Evolutionary conservation across 2,888 invertebrate genomes (phyloP).

Genomic region (Drosophila hamatofila): DNA sequence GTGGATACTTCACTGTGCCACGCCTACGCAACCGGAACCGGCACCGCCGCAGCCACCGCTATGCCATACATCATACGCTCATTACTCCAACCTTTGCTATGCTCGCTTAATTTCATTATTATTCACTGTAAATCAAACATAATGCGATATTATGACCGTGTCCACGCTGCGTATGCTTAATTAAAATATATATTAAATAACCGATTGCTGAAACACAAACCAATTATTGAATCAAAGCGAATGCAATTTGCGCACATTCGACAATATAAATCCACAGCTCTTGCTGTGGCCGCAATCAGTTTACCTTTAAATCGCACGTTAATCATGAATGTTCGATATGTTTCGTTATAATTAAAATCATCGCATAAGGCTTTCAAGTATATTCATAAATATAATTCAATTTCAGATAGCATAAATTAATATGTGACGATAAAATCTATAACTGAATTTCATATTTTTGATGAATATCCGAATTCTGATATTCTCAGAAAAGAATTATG

Average conservation of each 20-base stretch:
- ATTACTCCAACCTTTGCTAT: background rate
- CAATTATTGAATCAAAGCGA: slow-evolving; percentile 53
- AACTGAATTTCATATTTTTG: background rate
- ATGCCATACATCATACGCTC: background rate
- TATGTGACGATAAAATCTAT: background rate
- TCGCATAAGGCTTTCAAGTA: background rate
- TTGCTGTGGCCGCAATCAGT: slow-evolving; percentile 3
- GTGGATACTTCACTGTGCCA: slow-evolving; percentile 39
- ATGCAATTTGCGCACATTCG: slow-evolving; percentile 40
- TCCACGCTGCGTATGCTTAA: slow-evolving; percentile 66
- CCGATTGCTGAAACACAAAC: slow-evolving; percentile 33
- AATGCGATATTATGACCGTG: slow-evolving; percentile 67
- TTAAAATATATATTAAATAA: slow-evolving; percentile 66
- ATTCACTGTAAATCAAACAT: slow-evolving; percentile 69
- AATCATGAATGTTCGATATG: slow-evolving; percentile 15
- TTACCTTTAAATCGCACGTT: slow-evolving; percentile 10
- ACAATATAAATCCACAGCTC: slow-evolving; percentile 16
- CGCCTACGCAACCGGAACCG: background rate
- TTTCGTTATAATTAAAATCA: slow-evolving; percentile 12
- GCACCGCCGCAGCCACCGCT: background rate
- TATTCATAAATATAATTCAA: background rate
- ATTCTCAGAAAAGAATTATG: too few relatives aligned
- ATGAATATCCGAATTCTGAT: background rate
- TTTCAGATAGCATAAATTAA: background rate
- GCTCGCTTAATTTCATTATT: slow-evolving; percentile 67